Conservation (phyloP, 2,113 vertebrate species). For the Cochlearius cochlearius region DNA sequence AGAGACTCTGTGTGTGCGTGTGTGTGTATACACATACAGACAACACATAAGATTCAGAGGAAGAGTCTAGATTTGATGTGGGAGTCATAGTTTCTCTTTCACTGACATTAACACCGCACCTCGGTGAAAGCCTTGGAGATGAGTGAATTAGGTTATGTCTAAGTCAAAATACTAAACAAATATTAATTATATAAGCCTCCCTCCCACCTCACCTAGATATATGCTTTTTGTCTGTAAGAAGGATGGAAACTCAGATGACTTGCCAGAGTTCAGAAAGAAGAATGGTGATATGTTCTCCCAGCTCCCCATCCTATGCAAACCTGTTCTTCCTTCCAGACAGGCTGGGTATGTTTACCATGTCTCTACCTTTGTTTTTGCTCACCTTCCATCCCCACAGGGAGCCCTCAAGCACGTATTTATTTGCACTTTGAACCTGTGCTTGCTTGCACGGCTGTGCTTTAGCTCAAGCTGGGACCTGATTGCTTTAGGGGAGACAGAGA, state of each 20-base stretch:
- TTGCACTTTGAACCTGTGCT: slow-evolving; percentile 60
- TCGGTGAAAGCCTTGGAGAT: not conserved
- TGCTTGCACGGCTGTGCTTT: not conserved
- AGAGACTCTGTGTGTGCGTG: too few species aligned
- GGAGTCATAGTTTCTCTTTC: not conserved
- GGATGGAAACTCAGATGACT: not conserved
- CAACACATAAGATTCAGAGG: not conserved
- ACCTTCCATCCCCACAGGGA: slow-evolving; percentile 53
- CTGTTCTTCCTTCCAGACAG: slow-evolving; percentile 57
- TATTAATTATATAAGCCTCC: not conserved
- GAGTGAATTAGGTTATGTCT: not conserved
- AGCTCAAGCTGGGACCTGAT: slow-evolving; percentile 20
- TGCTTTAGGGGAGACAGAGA: slow-evolving; percentile 31
- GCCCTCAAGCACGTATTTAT: slow-evolving; percentile 51
- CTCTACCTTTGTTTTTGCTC: slow-evolving; percentile 46
- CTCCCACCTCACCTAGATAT: not conserved
- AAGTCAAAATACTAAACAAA: not conserved
- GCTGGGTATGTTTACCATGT: slow-evolving; percentile 47
- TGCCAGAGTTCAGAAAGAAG: not conserved
- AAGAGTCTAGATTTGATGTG: not conserved
- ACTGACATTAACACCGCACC: not conserved
- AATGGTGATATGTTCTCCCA: not conserved
- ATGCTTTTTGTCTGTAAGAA: not conserved
- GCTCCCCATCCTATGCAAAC: slow-evolving; percentile 20
- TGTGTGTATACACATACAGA: not conserved